These are phyloP conservation scores for Stomorhina lunata DNA, from an alignment of 2,888 invertebrate species.

Conservation along the genomic window DNA sequence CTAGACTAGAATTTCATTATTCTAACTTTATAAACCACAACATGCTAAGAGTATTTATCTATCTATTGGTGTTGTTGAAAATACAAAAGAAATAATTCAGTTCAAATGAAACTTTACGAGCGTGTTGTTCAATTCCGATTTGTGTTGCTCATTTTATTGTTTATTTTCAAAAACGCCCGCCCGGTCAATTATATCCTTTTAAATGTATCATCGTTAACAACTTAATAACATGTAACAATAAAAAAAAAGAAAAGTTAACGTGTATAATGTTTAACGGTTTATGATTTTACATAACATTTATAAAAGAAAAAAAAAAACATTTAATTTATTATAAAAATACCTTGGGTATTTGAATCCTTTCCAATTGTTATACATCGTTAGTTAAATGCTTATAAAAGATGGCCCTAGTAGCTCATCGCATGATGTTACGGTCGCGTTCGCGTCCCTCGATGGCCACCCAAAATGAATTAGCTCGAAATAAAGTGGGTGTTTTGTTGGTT, in stretches of 20 bases:
- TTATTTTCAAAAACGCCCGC: neutral
- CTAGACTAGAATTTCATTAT: too few relatives aligned
- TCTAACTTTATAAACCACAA: neutral
- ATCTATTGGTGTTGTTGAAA: neutral
- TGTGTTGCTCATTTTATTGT: neutral
- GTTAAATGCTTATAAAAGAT: constrained; percentile 60
- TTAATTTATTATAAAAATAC: too few relatives aligned
- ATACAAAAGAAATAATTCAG: constrained; percentile 40
- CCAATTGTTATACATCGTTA: neutral
- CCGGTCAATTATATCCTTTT: too few relatives aligned
- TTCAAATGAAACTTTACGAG: constrained; percentile 19
- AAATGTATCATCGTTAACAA: too few relatives aligned
- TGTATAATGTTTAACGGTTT: neutral
- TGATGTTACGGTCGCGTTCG: constrained; percentile 73
- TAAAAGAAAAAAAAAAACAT: neutral
- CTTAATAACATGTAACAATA: too few relatives aligned
- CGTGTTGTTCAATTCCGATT: constrained; percentile 16
- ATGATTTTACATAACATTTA: neutral
- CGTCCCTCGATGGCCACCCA: constrained; percentile 66
- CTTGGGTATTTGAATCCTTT: too few relatives aligned
- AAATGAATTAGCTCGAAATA: constrained; percentile 71
- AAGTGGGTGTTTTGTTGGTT: constrained; percentile 73
- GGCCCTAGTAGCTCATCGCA: constrained; percentile 76
- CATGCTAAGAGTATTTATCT: constrained; percentile 21
- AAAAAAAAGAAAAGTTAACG: too few relatives aligned